These are phyloP conservation scores for Caerostris darwini DNA, from an alignment of 1,140 invertebrate genomes.

Conservation along the genomic window DNA sequence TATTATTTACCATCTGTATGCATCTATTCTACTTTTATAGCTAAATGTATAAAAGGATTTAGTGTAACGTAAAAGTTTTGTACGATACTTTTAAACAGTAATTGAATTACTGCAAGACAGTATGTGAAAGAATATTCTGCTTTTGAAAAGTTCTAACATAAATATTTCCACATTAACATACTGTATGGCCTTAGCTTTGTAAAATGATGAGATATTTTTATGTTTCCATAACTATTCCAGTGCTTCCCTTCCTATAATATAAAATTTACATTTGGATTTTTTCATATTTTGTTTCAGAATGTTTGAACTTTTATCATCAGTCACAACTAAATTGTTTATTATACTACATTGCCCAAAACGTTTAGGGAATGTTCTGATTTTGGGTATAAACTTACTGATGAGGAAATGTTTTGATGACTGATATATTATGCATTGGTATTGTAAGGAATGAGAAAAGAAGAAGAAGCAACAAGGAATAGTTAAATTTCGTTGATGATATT, in stretches of 20 bases:
- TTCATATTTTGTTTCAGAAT: no score
- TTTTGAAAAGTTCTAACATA: not conserved
- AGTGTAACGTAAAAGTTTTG: conserved; percentile 26
- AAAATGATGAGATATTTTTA: not conserved
- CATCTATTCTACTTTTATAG: not conserved
- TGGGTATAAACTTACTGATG: no score
- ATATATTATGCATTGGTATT: no score
- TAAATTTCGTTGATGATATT: no score
- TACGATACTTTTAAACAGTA: not conserved
- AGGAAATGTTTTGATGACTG: no score
- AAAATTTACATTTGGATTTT: not conserved
- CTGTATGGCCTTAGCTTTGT: not conserved
- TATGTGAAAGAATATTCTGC: not conserved
- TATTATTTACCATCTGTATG: conserved; percentile 27
- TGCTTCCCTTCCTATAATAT: not conserved
- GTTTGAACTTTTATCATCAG: no score
- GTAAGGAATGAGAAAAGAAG: no score
- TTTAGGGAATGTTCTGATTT: no score
- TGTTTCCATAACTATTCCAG: not conserved
- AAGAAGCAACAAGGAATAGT: no score
- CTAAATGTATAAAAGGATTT: conserved; percentile 10
- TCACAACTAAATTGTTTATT: no score
- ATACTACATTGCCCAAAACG: no score
- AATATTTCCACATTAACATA: not conserved
- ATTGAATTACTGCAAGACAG: not conserved